phyloP scores from a whole-genome alignment of 2,797 vertebrate species.

The Buphagus erythrorhynchus region DNA sequence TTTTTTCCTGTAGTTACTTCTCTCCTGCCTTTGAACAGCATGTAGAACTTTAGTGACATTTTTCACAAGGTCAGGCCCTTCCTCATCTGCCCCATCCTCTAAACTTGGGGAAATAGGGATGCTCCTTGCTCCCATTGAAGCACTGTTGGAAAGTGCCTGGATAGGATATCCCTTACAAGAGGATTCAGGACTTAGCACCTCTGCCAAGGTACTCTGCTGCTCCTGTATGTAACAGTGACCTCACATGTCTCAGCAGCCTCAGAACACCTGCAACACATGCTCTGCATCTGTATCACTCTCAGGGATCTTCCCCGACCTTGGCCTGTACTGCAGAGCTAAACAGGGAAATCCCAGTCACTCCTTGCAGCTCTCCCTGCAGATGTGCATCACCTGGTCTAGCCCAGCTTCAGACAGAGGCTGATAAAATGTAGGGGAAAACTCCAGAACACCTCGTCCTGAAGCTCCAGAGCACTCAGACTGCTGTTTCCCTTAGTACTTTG shows the following conservation, averaged over 20 bases:
- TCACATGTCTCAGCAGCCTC: not conserved
- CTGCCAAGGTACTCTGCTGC: not conserved
- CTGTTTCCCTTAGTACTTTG: not conserved
- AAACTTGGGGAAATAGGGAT: not conserved
- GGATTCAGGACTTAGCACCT: not conserved
- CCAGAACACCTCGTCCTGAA: rapidly evolving
- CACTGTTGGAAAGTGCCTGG: not conserved
- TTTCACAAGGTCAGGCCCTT: not conserved
- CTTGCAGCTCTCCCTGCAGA: not conserved
- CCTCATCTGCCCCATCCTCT: not conserved
- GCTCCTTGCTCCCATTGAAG: not conserved
- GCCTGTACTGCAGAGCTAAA: not conserved
- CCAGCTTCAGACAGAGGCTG: not conserved
- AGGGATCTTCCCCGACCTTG: not conserved
- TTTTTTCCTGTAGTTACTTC: not conserved
- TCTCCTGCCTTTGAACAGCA: not conserved
- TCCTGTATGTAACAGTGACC: not conserved
- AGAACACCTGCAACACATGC: rapidly evolving
- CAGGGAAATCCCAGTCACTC: not conserved
- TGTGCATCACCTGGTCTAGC: not conserved
- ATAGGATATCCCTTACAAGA: not conserved
- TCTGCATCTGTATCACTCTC: rapidly evolving
- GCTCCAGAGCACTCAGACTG: not conserved
- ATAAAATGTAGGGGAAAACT: not conserved
- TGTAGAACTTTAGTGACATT: not conserved